Evolutionary conservation across 2,797 vertebrate genomes (phyloP).

Genomic region (Myripristis jacobus): DNA sequence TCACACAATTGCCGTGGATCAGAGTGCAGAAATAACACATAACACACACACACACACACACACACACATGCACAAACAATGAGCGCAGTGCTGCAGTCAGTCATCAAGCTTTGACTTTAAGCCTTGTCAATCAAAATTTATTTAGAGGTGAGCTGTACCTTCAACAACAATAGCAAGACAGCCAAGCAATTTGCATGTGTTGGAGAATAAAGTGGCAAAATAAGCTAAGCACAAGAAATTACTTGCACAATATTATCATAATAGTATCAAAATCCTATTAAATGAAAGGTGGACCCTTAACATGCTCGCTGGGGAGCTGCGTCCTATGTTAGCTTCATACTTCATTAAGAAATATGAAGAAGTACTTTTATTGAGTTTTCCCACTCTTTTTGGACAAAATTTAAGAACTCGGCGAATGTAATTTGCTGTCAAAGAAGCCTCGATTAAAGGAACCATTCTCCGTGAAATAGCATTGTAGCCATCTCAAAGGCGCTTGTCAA

Average conservation of each 20-base stretch:
- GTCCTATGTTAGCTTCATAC: conserved; percentile 22
- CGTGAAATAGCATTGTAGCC: conserved; percentile 71
- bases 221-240: conserved; percentile 43
- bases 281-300: conserved; percentile 57
- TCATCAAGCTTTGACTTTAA: conserved; percentile 29
- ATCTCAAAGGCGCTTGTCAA: conserved; percentile 54
- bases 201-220: conserved; percentile 71
- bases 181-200: conserved; percentile 60
- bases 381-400: conserved; percentile 51
- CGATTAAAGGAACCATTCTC: conserved; percentile 74
- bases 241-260: conserved; percentile 50
- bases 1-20: conserved; percentile 27
- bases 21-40: neutral
- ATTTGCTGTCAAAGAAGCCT: conserved; percentile 63
- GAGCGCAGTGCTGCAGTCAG: neutral
- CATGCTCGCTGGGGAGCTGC: conserved; percentile 27
- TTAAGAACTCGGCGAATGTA: conserved; percentile 55
- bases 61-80: neutral
- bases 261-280: conserved; percentile 61
- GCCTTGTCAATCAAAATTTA: conserved; percentile 17
- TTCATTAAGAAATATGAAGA: conserved; percentile 55
- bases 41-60: neutral
- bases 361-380: conserved; percentile 51
- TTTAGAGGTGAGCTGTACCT: conserved; percentile 24
- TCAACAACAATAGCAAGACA: conserved; percentile 51